A percentile compares a stretch with the other conserved stretches of the same genome.
phyloP scores from a whole-genome alignment of 2,797 vertebrate species.

The Sebastes wilsoni region DNA sequence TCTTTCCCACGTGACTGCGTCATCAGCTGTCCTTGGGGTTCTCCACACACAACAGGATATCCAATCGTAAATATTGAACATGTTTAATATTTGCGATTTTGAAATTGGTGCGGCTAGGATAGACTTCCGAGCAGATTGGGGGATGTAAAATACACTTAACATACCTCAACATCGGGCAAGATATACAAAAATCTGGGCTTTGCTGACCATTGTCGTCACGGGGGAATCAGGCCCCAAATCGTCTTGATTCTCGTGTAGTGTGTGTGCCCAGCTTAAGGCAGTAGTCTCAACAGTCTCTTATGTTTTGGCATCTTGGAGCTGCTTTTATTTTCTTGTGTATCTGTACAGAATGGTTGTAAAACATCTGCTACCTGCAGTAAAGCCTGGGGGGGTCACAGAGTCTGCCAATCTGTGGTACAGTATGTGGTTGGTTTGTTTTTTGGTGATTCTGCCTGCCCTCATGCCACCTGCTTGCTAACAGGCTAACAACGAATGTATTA shows the following conservation, averaged over 20 bases:
- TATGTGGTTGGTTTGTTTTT: not conserved
- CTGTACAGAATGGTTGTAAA: not conserved
- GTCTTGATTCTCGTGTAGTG: too few relatives aligned
- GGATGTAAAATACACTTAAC: too few relatives aligned
- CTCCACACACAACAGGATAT: too few relatives aligned
- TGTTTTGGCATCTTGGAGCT: not conserved
- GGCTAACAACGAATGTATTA: not conserved
- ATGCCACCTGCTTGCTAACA: not conserved
- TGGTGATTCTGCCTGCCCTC: not conserved
- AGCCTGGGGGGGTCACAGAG: not conserved
- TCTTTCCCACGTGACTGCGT: too few relatives aligned
- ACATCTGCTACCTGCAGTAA: not conserved
- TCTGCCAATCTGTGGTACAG: not conserved
- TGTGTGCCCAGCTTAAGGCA: not conserved
- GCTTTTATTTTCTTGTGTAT: not conserved
- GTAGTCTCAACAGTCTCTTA: not conserved
- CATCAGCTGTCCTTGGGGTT: too few relatives aligned
- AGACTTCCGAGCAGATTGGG: too few relatives aligned
- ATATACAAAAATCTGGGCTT: too few relatives aligned
- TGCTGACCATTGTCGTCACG: rapidly evolving
- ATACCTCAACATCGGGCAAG: too few relatives aligned
- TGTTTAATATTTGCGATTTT: too few relatives aligned
- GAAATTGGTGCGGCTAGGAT: too few relatives aligned
- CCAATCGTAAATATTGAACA: too few relatives aligned
- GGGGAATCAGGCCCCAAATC: too few relatives aligned